Base-by-base conservation (phyloP, 37 sponge, comb jelly and placozoan species). In the Beroe forskalii region DNA sequence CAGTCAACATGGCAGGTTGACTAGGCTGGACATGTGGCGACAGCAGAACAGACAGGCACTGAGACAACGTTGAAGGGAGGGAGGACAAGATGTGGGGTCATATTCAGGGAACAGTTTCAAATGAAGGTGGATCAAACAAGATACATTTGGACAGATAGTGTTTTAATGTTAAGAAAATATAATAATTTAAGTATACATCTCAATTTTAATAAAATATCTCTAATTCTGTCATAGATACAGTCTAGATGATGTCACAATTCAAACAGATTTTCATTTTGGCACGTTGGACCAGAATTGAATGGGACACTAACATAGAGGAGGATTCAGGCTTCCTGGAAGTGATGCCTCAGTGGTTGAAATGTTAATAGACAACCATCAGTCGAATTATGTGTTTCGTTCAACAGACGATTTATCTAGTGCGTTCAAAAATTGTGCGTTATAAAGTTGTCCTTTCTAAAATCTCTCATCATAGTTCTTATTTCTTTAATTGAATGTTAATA, bases 241-340 rank as follows among this genome's bases (percentile, higher is more conserved):
- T n/a, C n/a, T n/a, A n/a, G n/a, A n/a, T n/a, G n/a, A n/a, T n/a
- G n/a, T n/a, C n/a, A n/a, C n/a, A n/a, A n/a, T n/a, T n/a, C n/a
- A n/a, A n/a, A n/a, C n/a, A n/a, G 20, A n/a, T n/a, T n/a, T n/a
- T n/a, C n/a, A n/a, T 60, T 76, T 48, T 64, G 94, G 61, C 62
- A 93, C 62, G 66, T 61, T 0, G 94, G 94, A 36, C 40, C 41
- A 25, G 93, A 93, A 62, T 66, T 40, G 93, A 76, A 44, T 90
- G 60, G 61, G 94, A 94, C 61, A 44, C 33, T 19, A 67, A 62
- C 62, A 93, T 94, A 93, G 94, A 72, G 61, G 62, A 93, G 94
- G n/a, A n/a, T n/a, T n/a, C n/a, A 14, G 40, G 67, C 23, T 94
- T 94, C 76, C 55, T 33, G 22, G 93, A 91, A 32, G 92, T 91